Base-by-base conservation (phyloP, 2,797 vertebrate genomes). In the Numenius phaeopus region DNA sequence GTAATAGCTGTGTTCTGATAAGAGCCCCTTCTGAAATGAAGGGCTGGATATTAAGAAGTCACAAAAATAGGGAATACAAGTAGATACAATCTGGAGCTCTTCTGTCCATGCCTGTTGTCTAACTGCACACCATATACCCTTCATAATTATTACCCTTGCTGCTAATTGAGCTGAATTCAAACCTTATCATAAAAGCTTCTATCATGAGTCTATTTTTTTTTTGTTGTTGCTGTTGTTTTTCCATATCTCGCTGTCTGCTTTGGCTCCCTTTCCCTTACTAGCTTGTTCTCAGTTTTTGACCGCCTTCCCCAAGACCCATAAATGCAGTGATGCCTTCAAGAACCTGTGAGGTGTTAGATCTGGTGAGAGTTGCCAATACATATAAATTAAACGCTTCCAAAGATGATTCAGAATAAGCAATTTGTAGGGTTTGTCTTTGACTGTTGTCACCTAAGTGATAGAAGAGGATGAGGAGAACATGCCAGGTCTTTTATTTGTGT, bases 51-150 rank as follows among this genome's bases (percentile, higher is more conserved):
- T 34, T 7, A 37, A 77, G 50, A 66, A 32, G 52, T 61, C 66
- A 5, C 37, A 39, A 87, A 87, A 87, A 21, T 0, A 22, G 14
- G 65, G 34, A 18, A 13, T 37, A 44, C 77, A 34, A 71, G 27
- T 46, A 49, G 37, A 15, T 22, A 10, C 10, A 10, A 6, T 8
- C 0, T 9, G 11, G 44, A 96, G 86, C 86, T 83, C 39, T 96
- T 95, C 96, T 97, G 94, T 97, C 94, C n/a, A 0, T 97, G 96
- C 94, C 94, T 95, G 11, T 80, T 97, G 91, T 96, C 91, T 91
- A 69, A 27, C 54, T 79, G 34, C 30, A 32, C 52, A 39, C 52
- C 61, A 10, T 5, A 1, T 9, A 55, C 37, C 37, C 47, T 46
- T 49, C 42, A 2, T n/a, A 40, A 16, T 30, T 18, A 18, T 30